Conservation (phyloP, 2,113 vertebrate species). For the Phalacrocorax carbo region DNA sequence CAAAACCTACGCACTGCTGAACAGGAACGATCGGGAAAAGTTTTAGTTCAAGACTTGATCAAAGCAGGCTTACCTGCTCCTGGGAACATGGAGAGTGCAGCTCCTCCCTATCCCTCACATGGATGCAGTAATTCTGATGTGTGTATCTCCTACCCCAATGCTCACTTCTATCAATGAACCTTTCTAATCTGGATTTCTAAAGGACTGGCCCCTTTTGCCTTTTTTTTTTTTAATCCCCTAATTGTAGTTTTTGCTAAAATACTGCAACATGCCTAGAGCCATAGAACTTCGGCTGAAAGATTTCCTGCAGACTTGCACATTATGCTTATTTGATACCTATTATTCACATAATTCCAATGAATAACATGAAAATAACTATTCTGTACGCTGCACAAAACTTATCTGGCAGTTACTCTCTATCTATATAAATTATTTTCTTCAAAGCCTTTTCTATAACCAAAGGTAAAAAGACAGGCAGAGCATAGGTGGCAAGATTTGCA, state of each 20-base stretch:
- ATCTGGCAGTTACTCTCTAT: background rate
- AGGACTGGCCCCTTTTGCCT: background rate
- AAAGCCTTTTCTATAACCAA: background rate
- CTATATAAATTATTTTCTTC: background rate
- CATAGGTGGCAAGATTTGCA: background rate
- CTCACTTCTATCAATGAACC: background rate
- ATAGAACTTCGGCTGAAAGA: background rate
- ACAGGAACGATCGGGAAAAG: background rate
- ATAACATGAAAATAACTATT: background rate
- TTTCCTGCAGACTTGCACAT: background rate
- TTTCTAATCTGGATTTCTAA: background rate
- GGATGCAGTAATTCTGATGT: background rate
- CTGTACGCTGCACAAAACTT: background rate
- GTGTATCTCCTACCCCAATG: background rate
- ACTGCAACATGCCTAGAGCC: background rate
- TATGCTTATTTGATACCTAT: background rate
- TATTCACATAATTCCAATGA: background rate
- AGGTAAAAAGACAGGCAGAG: background rate
- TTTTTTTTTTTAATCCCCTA: background rate
- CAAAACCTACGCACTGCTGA: background rate
- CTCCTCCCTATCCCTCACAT: background rate
- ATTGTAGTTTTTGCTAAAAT: background rate
- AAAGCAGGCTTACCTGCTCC: background rate
- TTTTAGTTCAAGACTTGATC: background rate
- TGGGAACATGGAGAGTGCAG: background rate